Conservation (phyloP, 2,888 invertebrate species). For the Oxystoma pomonae region DNA sequence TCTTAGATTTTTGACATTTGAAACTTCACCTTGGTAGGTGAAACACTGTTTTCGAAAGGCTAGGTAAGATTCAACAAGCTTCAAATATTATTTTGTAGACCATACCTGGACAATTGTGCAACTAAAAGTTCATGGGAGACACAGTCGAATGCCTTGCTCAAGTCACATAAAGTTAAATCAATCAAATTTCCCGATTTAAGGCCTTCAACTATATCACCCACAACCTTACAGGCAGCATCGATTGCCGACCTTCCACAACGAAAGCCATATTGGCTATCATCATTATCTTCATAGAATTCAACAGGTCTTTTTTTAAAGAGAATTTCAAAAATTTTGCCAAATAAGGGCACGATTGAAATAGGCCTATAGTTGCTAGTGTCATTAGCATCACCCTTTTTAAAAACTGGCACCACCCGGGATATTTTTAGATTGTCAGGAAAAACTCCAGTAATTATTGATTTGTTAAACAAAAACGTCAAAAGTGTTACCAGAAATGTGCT, state of each 20-base stretch:
- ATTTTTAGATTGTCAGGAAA: slow-evolving; percentile 1
- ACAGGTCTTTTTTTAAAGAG: not conserved
- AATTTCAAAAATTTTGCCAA: slow-evolving; percentile 3
- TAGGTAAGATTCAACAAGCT: no score
- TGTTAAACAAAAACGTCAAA: not conserved
- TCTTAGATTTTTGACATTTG: no score
- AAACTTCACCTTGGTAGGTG: no score
- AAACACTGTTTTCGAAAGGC: no score
- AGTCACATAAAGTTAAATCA: not conserved
- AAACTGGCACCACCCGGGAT: not conserved
- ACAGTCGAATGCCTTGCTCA: slow-evolving; percentile 1
- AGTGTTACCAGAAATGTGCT: no score
- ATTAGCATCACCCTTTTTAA: not conserved
- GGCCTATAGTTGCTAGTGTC: slow-evolving; percentile 1
- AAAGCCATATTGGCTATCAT: slow-evolving; percentile 1
- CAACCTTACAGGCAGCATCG: not conserved
- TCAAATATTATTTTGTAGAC: not conserved
- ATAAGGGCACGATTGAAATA: slow-evolving; percentile 4
- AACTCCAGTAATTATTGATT: not conserved
- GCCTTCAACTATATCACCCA: not conserved
- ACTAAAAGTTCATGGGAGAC: not conserved
- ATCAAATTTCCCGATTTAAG: not conserved
- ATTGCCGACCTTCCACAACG: slow-evolving; percentile 2
- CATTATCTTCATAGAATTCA: not conserved
- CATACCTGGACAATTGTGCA: not conserved